These are phyloP conservation scores for Acanthurus tractus DNA, from an alignment of 2,797 vertebrate genomes.

Conservation along the genomic window DNA sequence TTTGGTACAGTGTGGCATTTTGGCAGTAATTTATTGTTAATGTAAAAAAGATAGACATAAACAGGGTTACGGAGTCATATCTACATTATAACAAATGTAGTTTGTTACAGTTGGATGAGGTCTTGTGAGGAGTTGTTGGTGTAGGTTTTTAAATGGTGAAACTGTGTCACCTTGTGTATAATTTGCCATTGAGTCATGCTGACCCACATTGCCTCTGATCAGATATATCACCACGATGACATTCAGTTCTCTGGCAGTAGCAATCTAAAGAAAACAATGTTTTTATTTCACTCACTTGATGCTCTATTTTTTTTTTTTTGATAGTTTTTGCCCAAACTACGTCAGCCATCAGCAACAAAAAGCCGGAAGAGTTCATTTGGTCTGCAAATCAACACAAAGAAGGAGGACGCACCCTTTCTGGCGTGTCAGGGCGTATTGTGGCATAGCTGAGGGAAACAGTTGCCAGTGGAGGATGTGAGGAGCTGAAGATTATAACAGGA, in stretches of 20 bases:
- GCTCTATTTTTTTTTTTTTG: not conserved
- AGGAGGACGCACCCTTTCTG: not conserved
- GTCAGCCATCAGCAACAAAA: not conserved
- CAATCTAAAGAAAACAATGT: not conserved
- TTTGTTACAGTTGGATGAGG: not conserved
- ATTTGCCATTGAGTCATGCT: not conserved
- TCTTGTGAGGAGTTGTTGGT: not conserved
- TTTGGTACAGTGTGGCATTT: not conserved
- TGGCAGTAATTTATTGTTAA: no score
- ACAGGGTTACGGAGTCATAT: not conserved
- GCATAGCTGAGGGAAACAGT: conserved; percentile 13
- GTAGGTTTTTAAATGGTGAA: conserved; percentile 1
- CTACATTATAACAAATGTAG: not conserved
- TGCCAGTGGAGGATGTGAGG: conserved; percentile 2
- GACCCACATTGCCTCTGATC: not conserved
- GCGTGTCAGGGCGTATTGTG: conserved; percentile 26
- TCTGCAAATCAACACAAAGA: not conserved
- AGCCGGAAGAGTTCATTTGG: not conserved
- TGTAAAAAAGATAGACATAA: no score
- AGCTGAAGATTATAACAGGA: conserved; percentile 11
- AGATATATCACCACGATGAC: not conserved
- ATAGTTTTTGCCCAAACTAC: not conserved
- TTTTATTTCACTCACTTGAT: not conserved
- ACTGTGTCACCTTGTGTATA: conserved; percentile 41
- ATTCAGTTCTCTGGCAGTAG: not conserved